A percentile compares a stretch with the other conserved stretches of the same genome.
phyloP scores from a whole-genome alignment of 2,113 vertebrate species.

The Eurypyga helias region DNA sequence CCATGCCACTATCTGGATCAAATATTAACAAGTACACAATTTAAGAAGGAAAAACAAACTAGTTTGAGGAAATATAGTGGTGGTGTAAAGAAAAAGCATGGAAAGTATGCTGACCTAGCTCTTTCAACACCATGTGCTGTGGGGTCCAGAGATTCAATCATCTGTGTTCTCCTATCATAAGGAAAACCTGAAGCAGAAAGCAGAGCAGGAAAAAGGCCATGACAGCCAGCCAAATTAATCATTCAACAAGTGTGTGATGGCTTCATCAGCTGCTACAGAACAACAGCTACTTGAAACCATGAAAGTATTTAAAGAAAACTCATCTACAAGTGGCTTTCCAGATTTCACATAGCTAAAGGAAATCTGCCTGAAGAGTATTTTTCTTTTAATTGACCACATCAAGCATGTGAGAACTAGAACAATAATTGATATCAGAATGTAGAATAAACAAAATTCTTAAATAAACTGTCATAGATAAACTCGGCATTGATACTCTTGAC shows the following conservation, averaged over 20 bases:
- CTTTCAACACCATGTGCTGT: neutral
- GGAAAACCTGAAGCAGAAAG: constrained; percentile 2
- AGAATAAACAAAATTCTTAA: neutral
- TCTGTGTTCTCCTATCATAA: neutral
- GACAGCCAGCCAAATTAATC: neutral
- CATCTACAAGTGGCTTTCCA: neutral
- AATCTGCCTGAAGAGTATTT: constrained; percentile 36
- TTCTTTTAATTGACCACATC: constrained; percentile 11
- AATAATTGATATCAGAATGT: neutral
- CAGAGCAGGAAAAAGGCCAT: neutral
- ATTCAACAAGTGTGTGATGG: neutral
- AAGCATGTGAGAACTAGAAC: neutral
- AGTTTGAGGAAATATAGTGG: neutral
- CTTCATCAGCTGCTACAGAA: neutral
- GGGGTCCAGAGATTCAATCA: neutral
- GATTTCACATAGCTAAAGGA: constrained; percentile 37
- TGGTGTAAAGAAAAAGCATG: neutral
- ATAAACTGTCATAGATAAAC: neutral
- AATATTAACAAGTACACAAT: neutral
- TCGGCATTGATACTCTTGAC: neutral
- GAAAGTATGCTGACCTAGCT: neutral
- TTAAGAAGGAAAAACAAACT: neutral
- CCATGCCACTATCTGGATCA: neutral
- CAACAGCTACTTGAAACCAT: neutral
- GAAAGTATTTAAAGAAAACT: neutral